Evolutionary conservation across 2,797 vertebrate genomes (phyloP), one percentile per base, ranked within the genome.

Genomic region (Syngnathus acus): DNA sequence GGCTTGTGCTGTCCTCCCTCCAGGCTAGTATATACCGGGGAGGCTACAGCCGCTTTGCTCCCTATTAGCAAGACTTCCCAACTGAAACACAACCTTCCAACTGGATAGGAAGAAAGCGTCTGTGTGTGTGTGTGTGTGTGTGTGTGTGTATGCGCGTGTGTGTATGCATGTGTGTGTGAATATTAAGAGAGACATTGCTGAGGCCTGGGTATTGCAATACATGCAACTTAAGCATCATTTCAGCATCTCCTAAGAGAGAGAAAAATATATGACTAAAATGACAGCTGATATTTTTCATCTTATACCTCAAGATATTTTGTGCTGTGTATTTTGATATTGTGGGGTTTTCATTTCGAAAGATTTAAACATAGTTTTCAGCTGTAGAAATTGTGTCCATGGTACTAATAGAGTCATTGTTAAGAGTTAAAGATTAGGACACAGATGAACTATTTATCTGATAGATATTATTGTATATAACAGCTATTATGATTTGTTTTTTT

Each of bases 221-320:
- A 93, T 93, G 93, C 93, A 94, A 93, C 94, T 93, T 70, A 92
- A 93, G 91, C 92, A 95, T 94, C 92, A 93, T 93, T 95, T 94
- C 93, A 94, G 92, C 93, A 91, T 94, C 93, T 95, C 93, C 91
- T 92, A 90, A 45, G 65, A 43, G 65, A 65, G 48, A 66, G 72
- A 80, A 73, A 67, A 78, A 73, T 26, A 68, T 65, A 5, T 26
- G 75, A 72, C 65, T 68, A 75, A 66, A 82, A 79, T 72, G 73
- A 86, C 78, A 81, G 78, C 82, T 84, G 92, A 95, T 93, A 94
- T 96, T 97, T 98, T 96, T 96, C 96, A 95, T 98, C 95, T 96
- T 96, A 97, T 98, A 98, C 95, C 95, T 98, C 95, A 97, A 32
- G 93, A 96, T 97, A 95, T 97, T 96, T 96, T 96, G 95, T 98